These are phyloP conservation scores for Lasioglossum pauxillum DNA, from an alignment of 2,888 invertebrate genomes.

Conservation along the genomic window DNA sequence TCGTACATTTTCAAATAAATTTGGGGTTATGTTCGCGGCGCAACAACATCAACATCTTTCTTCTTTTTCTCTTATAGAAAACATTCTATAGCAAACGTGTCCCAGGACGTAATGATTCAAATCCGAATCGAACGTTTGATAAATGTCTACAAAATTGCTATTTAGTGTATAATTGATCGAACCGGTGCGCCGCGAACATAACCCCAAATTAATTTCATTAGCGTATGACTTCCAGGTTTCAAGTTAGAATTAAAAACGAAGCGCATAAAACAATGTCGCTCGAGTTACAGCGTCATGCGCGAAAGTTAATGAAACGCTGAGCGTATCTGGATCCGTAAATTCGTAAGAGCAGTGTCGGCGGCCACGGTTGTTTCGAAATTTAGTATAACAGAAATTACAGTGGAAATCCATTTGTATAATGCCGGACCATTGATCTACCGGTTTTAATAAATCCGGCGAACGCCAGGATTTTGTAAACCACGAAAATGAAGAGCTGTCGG, in stretches of 20 bases:
- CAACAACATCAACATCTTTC: no score
- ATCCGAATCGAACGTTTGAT: no score
- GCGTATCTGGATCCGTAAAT: neutral
- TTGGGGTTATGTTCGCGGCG: no score
- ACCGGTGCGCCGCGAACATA: no score
- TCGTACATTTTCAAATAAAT: no score
- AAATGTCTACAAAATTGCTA: no score
- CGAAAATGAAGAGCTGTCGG: slow-evolving; percentile 51
- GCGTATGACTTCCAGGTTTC: neutral
- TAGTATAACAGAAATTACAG: neutral
- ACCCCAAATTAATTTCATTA: no score
- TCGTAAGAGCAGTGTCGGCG: neutral
- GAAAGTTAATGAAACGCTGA: slow-evolving; percentile 8
- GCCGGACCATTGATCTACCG: slow-evolving; percentile 1
- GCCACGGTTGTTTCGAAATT: neutral
- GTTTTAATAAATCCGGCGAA: slow-evolving; percentile 47
- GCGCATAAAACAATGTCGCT: neutral
- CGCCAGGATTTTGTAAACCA: slow-evolving; percentile 40
- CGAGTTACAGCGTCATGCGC: neutral
- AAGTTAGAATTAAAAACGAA: neutral
- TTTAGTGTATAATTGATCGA: no score
- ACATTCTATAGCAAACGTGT: no score
- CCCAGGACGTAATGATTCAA: no score
- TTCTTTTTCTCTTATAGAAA: no score
- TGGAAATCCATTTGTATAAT: slow-evolving; percentile 16